Conservation (phyloP, 2,888 invertebrate species). For the Tenthredo amoena region DNA sequence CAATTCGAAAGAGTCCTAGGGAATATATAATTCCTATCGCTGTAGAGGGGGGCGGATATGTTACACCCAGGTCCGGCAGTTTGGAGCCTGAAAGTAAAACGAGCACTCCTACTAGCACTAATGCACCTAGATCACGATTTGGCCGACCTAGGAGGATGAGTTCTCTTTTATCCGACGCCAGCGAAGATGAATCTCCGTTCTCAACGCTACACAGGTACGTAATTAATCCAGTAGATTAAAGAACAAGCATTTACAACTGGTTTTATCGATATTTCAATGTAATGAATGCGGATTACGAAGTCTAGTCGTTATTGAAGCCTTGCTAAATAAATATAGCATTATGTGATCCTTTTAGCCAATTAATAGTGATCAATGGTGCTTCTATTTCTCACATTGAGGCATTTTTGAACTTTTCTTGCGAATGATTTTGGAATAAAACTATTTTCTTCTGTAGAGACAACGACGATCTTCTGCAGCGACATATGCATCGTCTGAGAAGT, state of each 20-base stretch:
- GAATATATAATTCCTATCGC: slow-evolving; percentile 97
- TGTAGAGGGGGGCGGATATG: slow-evolving; percentile 93
- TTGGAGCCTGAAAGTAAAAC: slow-evolving; percentile 86
- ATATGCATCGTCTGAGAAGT: slow-evolving; percentile 80
- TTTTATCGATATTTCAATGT: not conserved
- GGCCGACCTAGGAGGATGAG: slow-evolving; percentile 84
- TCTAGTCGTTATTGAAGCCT: not conserved
- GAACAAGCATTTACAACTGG: not conserved
- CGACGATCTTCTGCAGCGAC: slow-evolving; percentile 74
- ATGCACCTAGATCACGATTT: slow-evolving; percentile 78
- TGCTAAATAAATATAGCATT: not conserved
- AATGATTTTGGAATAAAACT: slow-evolving; percentile 46
- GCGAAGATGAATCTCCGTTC: slow-evolving; percentile 82
- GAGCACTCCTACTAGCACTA: slow-evolving; percentile 80
- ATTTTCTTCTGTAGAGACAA: slow-evolving; percentile 65
- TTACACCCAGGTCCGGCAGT: slow-evolving; percentile 88
- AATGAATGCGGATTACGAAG: not conserved
- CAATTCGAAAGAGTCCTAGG: slow-evolving; percentile 92
- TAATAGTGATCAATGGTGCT: not conserved
- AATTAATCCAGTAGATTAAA: not conserved
- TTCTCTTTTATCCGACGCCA: slow-evolving; percentile 78
- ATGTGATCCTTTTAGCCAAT: not conserved
- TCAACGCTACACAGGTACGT: slow-evolving; percentile 79
- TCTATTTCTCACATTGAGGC: not conserved
- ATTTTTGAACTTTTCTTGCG: slow-evolving; percentile 47